A percentile compares a stretch with the other conserved stretches of the same genome.
Conservation (phyloP, 2,888 invertebrate species). For the Eupithecia pulchellata region DNA sequence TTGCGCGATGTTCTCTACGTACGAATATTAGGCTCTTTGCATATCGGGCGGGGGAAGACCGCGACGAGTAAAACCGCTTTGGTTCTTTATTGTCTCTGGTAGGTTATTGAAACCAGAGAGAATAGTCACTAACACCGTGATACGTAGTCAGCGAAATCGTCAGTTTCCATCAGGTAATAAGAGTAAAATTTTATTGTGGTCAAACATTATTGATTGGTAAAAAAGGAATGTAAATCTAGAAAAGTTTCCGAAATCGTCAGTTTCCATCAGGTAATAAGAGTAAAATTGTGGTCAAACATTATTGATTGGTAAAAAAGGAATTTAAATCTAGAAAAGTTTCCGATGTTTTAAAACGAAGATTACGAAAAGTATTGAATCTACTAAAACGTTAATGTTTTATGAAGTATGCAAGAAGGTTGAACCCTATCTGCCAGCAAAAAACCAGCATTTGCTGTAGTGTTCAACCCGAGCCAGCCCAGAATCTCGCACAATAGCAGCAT, state of each 20-base stretch:
- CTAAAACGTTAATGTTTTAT: not conserved
- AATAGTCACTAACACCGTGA: no score
- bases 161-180: conserved; percentile 2
- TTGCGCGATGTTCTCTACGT: conserved; percentile 36
- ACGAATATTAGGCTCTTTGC: conserved; percentile 27
- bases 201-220: not conserved
- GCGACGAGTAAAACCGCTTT: not conserved
- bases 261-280: no score
- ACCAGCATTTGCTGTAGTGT: not conserved
- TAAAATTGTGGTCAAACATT: not conserved
- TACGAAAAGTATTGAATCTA: not conserved
- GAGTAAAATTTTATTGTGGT: not conserved
- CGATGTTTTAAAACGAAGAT: not conserved
- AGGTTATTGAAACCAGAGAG: not conserved
- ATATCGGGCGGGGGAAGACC: conserved; percentile 20
- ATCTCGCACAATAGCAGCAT: not conserved
- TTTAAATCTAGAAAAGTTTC: not conserved
- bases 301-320: not conserved
- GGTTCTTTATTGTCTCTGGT: not conserved
- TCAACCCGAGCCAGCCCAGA: not conserved
- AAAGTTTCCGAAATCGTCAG: no score
- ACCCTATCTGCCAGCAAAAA: not conserved
- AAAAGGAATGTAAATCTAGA: not conserved
- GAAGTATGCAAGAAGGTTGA: not conserved
- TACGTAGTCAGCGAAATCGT: not conserved